phyloP scores from a whole-genome alignment of 1,140 invertebrate genomes.

The Lepidotrigona ventralis region DNA sequence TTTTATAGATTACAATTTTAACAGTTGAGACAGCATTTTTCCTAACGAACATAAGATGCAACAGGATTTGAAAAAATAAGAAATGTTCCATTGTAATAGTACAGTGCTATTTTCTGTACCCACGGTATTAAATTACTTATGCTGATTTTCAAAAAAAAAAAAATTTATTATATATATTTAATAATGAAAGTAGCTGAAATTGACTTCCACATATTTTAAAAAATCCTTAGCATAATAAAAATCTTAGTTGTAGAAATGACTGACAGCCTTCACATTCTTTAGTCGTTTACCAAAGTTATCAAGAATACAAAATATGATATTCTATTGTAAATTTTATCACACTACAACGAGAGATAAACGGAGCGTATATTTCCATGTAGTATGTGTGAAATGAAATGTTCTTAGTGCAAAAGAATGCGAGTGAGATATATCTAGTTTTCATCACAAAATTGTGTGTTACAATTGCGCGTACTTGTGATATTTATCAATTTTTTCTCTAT shows the following conservation, averaged over 20 bases:
- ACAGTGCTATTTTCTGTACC: slow-evolving; percentile 36
- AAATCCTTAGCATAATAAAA: slow-evolving; percentile 30
- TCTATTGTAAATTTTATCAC: slow-evolving; percentile 41
- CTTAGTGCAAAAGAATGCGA: slow-evolving; percentile 11
- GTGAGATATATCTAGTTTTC: slow-evolving; percentile 34
- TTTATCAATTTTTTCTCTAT: slow-evolving; percentile 28
- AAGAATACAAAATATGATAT: slow-evolving; percentile 43
- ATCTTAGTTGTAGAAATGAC: slow-evolving; percentile 59
- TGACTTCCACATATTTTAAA: slow-evolving; percentile 34
- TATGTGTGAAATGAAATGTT: slow-evolving; percentile 10
- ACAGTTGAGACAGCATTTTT: slow-evolving; percentile 3
- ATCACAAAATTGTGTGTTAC: slow-evolving; percentile 21
- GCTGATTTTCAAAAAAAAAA: slow-evolving; percentile 10
- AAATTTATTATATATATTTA: slow-evolving; percentile 13
- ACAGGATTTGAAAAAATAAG: slow-evolving; percentile 52
- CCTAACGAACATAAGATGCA: slow-evolving; percentile 34
- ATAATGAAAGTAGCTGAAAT: slow-evolving; percentile 20
- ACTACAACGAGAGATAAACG: slow-evolving; percentile 34
- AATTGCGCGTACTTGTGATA: slow-evolving; percentile 33
- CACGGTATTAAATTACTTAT: slow-evolving; percentile 14
- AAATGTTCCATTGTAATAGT: slow-evolving; percentile 32
- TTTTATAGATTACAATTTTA: slow-evolving; percentile 41
- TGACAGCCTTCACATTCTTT: slow-evolving; percentile 61
- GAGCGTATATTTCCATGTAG: slow-evolving; percentile 33
- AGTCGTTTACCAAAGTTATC: slow-evolving; percentile 69